Conservation (phyloP, 2,888 invertebrate genomes). For the Hirtodrosophila confusa region DNA sequence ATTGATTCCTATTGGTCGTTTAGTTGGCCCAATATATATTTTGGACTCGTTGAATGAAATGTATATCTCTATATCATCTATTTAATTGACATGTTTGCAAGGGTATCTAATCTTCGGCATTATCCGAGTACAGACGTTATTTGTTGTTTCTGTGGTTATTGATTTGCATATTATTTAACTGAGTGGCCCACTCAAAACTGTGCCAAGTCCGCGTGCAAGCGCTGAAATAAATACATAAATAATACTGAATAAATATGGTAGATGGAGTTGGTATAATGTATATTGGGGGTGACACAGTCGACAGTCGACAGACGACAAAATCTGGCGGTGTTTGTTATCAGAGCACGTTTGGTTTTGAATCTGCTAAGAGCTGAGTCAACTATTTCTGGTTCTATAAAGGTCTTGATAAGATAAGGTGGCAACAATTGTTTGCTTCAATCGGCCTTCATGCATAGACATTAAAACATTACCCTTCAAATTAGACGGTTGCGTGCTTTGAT, state of each 20-base stretch:
- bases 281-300: background rate
- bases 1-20: too few relatives aligned
- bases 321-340: conserved; percentile 33
- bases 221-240: conserved; percentile 17
- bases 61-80: too few relatives aligned
- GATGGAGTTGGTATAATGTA: conserved; percentile 1
- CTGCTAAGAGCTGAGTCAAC: conserved; percentile 14
- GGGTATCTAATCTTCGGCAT: too few relatives aligned
- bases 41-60: too few relatives aligned
- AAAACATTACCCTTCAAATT: conserved; percentile 8
- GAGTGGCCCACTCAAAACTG: conserved; percentile 4
- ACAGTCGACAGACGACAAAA: background rate
- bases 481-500: conserved; percentile 1
- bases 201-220: conserved; percentile 12
- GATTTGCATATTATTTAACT: conserved; percentile 38
- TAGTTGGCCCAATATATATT: too few relatives aligned
- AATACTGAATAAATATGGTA: conserved; percentile 5
- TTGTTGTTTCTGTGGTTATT: conserved; percentile 27
- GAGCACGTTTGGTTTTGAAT: conserved; percentile 43
- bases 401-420: conserved; percentile 49
- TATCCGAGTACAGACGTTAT: too few relatives aligned
- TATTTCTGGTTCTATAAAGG: conserved; percentile 12
- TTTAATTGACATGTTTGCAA: too few relatives aligned
- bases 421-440: background rate
- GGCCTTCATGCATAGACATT: conserved; percentile 23